Evolutionary conservation across 2,888 invertebrate genomes (phyloP), one percentile per base, ranked within the genome.

Genomic region (Merodon equestris): DNA sequence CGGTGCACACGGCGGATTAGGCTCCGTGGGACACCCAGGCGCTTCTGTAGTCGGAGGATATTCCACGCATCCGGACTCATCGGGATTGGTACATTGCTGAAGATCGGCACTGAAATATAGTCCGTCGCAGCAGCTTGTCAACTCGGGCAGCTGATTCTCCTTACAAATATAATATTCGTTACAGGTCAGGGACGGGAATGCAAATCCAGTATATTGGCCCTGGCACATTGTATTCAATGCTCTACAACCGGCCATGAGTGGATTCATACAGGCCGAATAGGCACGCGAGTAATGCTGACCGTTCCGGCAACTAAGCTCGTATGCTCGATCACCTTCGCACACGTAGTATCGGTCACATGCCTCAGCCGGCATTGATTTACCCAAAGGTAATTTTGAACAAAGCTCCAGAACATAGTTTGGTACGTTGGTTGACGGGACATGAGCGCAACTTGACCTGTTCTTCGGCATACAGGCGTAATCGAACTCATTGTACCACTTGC

Each of bases 221-320:
- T 54, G 12, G 18, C 84, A 84, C 82, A 82, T 83, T 15, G 56
- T 66, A 1, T 61, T 36, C 2, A 61, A 19, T 9, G 72, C 34
- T n/a, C 60, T 57, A 60, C 84, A 84, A 3, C 77, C 72, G 17
- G 84, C 83, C n/a, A 57, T 36, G 0, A 75, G 1, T 2, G 77
- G 81, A 19, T 64, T 61, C 38, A 66, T 74, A 38, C 84, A 84
- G 1, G 68, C 77, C 10, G 50, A 27, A 17, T 81, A 70, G 7
- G 68, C 57, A 42, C 75, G 79, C 10, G 84, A 83, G 64, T 71
- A 84, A 48, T 83, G 84, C 71, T 67, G 70, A 36, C 81, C 82
- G 27, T 70, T 27, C 0, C 82, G 81, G 53, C 84, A 84, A 4
- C 45, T 38, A 1, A 68, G 27, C 10, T 58, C 12, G 1, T 73